These are phyloP conservation scores for Astropecten irregularis DNA, from an alignment of 53 echinoderm and acorn worm genomes.

Conservation along the genomic window DNA sequence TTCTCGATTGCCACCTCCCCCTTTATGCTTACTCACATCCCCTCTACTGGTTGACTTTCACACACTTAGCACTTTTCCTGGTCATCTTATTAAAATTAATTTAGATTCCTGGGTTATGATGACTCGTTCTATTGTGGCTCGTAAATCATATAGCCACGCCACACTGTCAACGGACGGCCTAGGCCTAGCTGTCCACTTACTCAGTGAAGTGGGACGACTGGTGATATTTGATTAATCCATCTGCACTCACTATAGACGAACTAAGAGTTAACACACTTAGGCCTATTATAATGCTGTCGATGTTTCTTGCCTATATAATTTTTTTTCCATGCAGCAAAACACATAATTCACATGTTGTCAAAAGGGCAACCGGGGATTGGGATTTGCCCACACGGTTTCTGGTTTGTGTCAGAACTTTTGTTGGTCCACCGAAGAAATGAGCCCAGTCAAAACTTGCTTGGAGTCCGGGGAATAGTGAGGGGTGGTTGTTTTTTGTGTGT, in stretches of 20 bases:
- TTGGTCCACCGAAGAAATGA: conserved; percentile 4
- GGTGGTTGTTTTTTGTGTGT: background rate
- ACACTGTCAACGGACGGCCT: too few species aligned
- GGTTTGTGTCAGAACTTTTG: conserved; percentile 34
- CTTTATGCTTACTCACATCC: background rate
- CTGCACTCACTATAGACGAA: too few species aligned
- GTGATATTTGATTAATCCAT: too few species aligned
- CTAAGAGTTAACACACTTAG: too few species aligned
- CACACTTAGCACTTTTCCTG: background rate
- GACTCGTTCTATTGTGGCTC: too few species aligned
- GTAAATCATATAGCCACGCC: too few species aligned
- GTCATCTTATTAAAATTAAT: background rate
- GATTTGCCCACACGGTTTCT: conserved; percentile 32
- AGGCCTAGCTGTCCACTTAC: too few species aligned
- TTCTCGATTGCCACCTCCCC: too few species aligned
- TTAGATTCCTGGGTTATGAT: too few species aligned
- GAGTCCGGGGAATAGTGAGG: background rate
- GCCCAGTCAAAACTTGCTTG: conserved; percentile 12
- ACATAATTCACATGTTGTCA: conserved; percentile 47
- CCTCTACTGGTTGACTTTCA: background rate
- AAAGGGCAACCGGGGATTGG: conserved; percentile 19
- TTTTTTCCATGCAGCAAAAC: conserved; percentile 22
- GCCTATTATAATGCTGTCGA: too few species aligned
- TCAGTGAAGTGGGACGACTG: too few species aligned
- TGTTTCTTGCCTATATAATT: too few species aligned